Conservation (phyloP, 2,797 vertebrate species). For the Pyrocephalus nanus region DNA sequence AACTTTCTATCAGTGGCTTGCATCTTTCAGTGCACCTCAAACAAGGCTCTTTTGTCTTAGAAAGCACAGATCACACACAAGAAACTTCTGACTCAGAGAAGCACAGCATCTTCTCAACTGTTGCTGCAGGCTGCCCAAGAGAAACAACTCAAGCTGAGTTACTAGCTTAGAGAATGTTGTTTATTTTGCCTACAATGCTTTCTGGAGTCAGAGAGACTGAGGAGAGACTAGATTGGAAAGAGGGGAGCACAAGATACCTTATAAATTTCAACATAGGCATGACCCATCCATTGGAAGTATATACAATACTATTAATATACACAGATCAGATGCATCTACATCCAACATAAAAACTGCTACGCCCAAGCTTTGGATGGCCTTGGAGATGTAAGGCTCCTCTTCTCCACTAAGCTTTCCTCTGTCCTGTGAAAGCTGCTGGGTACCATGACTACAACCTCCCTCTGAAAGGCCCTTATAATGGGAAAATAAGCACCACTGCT, state of each 20-base stretch:
- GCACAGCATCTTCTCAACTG: background rate
- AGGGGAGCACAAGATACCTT: background rate
- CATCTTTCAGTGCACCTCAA: background rate
- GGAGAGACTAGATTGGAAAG: background rate
- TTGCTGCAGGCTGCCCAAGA: background rate
- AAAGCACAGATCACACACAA: background rate
- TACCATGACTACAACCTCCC: background rate
- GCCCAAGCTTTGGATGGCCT: background rate
- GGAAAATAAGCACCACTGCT: background rate
- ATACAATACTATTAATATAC: background rate
- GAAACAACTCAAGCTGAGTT: background rate
- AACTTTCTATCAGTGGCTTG: background rate
- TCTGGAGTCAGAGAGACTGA: background rate
- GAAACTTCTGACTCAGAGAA: background rate
- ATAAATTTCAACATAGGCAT: background rate
- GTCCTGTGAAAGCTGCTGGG: background rate
- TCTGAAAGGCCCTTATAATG: background rate
- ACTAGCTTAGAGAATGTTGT: background rate
- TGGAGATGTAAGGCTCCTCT: background rate
- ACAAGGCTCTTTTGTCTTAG: background rate
- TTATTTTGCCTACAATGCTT: background rate
- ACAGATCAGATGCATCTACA: background rate
- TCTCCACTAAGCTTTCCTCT: background rate
- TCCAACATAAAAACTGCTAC: background rate
- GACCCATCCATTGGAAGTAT: background rate